phyloP scores from a whole-genome alignment of 2,113 vertebrate species.

The Phylloscopus whistleri region DNA sequence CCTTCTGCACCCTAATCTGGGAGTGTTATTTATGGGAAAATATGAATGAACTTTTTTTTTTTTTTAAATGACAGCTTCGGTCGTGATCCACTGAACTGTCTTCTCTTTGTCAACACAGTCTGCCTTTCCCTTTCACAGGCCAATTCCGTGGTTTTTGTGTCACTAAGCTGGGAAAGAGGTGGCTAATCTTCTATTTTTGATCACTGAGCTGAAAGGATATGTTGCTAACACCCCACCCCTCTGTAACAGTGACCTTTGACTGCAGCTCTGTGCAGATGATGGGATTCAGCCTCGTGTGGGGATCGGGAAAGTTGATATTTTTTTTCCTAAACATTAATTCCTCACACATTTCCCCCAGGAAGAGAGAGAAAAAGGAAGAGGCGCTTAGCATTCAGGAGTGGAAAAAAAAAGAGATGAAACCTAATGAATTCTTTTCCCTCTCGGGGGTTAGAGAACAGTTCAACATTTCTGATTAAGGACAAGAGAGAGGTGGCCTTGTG shows the following conservation, averaged over 20 bases:
- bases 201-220: background rate
- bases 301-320: conserved; percentile 1
- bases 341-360: conserved; percentile 10
- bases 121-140: background rate
- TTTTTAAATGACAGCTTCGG: background rate
- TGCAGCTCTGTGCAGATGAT: background rate
- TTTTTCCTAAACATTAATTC: conserved; percentile 29
- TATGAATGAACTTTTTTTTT: background rate
- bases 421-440: conserved; percentile 25
- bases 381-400: background rate
- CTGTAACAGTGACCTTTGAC: background rate
- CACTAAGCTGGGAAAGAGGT: background rate
- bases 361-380: background rate
- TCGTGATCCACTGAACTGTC: background rate
- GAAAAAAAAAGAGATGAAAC: background rate
- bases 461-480: conserved; percentile 46
- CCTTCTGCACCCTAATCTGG: background rate
- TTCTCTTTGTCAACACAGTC: background rate
- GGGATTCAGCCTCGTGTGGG: background rate
- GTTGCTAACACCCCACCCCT: background rate
- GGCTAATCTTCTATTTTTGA: conserved; percentile 27
- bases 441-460: background rate
- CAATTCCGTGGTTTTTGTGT: background rate
- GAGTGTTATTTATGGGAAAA: background rate
- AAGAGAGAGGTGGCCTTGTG: background rate